Conservation (phyloP, 2,888 invertebrate species). For the Tetragonula carbonaria region DNA sequence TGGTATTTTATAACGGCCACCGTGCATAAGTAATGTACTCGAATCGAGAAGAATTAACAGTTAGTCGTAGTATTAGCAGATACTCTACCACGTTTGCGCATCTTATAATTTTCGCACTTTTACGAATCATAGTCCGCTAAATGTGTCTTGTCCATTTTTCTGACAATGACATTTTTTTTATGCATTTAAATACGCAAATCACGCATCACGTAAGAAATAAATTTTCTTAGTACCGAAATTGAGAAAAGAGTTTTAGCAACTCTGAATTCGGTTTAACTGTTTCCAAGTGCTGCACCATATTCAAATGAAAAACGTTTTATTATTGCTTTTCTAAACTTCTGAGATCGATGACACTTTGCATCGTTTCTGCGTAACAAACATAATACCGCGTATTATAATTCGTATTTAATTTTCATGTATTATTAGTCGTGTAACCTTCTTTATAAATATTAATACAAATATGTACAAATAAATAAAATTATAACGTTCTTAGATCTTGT, state of each 20-base stretch:
- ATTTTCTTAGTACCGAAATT: background rate
- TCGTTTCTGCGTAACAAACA: background rate
- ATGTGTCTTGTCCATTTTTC: background rate
- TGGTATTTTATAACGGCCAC: constrained; percentile 23
- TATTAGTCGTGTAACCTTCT: constrained; percentile 37
- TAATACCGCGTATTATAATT: background rate
- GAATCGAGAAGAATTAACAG: background rate
- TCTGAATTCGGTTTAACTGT: background rate
- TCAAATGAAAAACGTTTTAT: background rate
- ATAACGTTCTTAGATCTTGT: constrained; percentile 40
- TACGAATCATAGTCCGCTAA: background rate
- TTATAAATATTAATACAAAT: constrained; percentile 36
- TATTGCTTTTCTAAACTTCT: background rate
- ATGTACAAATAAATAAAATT: constrained; percentile 51
- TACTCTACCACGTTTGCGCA: background rate
- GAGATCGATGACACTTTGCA: background rate
- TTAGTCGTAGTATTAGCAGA: constrained; percentile 4
- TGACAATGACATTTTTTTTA: constrained; percentile 18
- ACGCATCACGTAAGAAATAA: background rate
- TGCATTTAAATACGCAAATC: constrained; percentile 35
- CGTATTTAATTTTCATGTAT: constrained; percentile 24
- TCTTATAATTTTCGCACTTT: background rate
- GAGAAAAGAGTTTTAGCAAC: background rate
- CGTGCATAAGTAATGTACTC: constrained; percentile 7
- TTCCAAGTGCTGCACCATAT: background rate